A percentile compares a stretch with the other conserved stretches of the same genome.
These are phyloP conservation scores for Gibbula magus DNA, from an alignment of 2,888 invertebrate species.

Conservation along the genomic window DNA sequence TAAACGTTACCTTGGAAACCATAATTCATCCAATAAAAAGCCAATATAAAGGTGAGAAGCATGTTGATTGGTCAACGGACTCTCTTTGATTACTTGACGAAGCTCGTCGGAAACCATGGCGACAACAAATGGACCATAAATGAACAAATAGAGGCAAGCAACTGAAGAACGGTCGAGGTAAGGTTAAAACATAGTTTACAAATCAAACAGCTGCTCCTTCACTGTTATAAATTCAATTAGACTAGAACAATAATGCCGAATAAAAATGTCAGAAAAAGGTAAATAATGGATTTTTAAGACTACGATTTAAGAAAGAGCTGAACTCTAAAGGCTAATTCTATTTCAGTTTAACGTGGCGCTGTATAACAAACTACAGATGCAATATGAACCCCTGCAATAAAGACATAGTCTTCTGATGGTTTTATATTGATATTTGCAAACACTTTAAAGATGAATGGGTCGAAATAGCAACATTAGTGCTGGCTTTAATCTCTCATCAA, in stretches of 20 bases:
- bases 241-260: no score
- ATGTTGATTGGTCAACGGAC: conserved; percentile 14
- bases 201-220: no score
- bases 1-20: conserved; percentile 14
- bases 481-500: not conserved
- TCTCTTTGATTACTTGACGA: not conserved
- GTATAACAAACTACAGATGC: no score
- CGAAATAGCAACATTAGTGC: not conserved
- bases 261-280: no score
- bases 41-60: conserved; percentile 3
- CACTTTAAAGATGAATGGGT: conserved; percentile 5
- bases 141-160: not conserved
- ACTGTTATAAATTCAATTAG: no score
- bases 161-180: not conserved
- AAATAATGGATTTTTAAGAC: no score
- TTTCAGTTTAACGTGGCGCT: no score
- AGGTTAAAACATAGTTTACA: no score
- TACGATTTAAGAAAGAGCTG: no score
- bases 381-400: no score
- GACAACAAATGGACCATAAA: not conserved
- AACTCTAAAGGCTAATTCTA: no score
- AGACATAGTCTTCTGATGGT: no score
- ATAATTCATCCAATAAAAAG: conserved; percentile 25
- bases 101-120: conserved; percentile 1
- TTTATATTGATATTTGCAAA: conserved; percentile 10